These are phyloP conservation scores for Aradus depressus DNA, from an alignment of 2,888 invertebrate species.

Conservation along the genomic window DNA sequence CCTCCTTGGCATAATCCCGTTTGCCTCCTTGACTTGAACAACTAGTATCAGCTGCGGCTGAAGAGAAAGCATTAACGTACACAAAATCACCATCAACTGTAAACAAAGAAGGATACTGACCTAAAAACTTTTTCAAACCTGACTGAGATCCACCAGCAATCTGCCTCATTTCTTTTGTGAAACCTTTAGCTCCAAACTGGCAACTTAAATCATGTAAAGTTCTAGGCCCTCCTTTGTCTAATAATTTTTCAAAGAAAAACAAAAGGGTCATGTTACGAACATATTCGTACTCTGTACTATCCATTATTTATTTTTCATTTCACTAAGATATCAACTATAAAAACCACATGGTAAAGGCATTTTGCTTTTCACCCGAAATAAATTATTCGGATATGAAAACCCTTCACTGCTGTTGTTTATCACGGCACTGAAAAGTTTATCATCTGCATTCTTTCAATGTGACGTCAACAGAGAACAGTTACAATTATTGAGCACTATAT, in stretches of 20 bases:
- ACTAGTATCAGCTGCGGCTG: slow-evolving; percentile 44
- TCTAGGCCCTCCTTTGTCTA: slow-evolving; percentile 92
- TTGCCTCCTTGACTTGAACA: slow-evolving; percentile 40
- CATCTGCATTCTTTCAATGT: slow-evolving; percentile 23
- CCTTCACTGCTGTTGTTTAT: slow-evolving; percentile 6
- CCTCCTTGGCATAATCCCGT: slow-evolving; percentile 87
- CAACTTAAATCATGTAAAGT: slow-evolving; percentile 96
- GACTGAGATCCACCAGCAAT: slow-evolving; percentile 92
- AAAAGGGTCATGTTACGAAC: slow-evolving; percentile 89
- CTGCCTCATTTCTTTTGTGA: slow-evolving; percentile 97
- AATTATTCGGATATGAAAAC: slow-evolving; percentile 9
- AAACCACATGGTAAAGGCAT: no score
- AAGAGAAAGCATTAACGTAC: slow-evolving; percentile 62
- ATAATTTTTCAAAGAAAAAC: slow-evolving; percentile 95
- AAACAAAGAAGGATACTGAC: slow-evolving; percentile 93
- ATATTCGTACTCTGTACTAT: slow-evolving; percentile 87
- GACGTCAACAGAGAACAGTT: slow-evolving; percentile 27
- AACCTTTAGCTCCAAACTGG: slow-evolving; percentile 97
- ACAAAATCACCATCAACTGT: slow-evolving; percentile 87
- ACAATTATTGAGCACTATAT: not conserved
- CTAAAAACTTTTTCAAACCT: slow-evolving; percentile 90
- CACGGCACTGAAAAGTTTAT: slow-evolving; percentile 21
- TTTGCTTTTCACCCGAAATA: no score
- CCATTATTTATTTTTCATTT: slow-evolving; percentile 62
- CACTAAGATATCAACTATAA: no score